phyloP scores from a whole-genome alignment of 2,797 vertebrate genomes.

The Smutsia gigantea region DNA sequence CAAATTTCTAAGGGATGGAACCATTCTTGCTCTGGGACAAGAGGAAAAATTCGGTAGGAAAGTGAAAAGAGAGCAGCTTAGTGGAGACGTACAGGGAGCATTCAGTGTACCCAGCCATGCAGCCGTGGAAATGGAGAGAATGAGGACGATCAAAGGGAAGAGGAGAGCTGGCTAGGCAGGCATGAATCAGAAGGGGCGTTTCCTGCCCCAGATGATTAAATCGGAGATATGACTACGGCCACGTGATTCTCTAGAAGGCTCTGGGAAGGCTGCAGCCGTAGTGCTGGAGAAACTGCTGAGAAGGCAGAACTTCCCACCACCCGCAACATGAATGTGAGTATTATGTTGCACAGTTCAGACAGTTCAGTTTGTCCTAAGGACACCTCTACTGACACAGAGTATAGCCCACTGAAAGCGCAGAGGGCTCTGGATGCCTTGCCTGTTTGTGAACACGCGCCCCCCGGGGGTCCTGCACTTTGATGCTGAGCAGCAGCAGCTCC shows the following conservation, averaged over 20 bases:
- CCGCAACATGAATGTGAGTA: not conserved
- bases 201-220: not conserved
- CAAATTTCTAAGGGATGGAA: not conserved
- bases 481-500: not conserved
- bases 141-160: not conserved
- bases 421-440: not conserved
- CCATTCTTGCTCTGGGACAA: not conserved
- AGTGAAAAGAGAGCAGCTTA: not conserved
- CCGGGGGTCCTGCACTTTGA: too few species aligned
- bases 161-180: accelerated
- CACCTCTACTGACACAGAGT: not conserved
- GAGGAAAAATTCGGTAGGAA: not conserved
- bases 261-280: too few species aligned
- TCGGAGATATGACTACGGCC: not conserved
- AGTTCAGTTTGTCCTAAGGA: too few species aligned
- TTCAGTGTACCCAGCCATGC: not conserved
- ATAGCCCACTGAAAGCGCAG: not conserved
- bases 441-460: not conserved
- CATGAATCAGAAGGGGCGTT: too few species aligned
- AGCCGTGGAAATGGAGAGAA: not conserved
- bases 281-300: too few species aligned
- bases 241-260: too few species aligned
- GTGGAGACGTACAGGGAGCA: not conserved
- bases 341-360: not conserved
- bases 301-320: not conserved